Base-by-base conservation (phyloP, 2,797 vertebrate species). In the Chaunax sp. region DNA sequence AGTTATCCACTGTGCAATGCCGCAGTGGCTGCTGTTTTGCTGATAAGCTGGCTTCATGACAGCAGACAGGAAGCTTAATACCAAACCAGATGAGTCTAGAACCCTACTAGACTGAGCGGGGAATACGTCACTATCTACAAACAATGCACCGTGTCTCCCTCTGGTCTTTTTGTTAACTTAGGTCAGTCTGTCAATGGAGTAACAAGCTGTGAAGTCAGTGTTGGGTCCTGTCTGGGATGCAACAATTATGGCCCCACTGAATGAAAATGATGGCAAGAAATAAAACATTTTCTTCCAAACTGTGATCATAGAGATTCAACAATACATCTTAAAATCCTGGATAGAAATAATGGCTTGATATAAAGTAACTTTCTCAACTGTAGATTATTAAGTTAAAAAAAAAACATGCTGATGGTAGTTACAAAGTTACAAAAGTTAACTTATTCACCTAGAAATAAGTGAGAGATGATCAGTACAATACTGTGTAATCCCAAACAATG, bases 31-130 rank as follows among this genome's bases (percentile, higher is more conserved):
- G 86, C 69, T 65, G 66, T 72, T 60, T 38, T 12, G 10, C 68
- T 72, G 81, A 90, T 84, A 82, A 84, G 75, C 77, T 83, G 58
- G 45, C 70, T 83, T 81, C 70, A 83, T 71, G 72, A 74, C 77
- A 70, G 72, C 80, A 87, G 69, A 79, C 88, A 92, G 87, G 88
- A 91, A 90, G 81, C 77, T 56, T 26, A 52, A 82, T 50, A 61
- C 78, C 28, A 9, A 5, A 79, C 19, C 6, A 64, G 56, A 80
- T 84, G 84, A 87, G 68, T 85, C 82, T n/a, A 81, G 80, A 82
- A 20, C 55, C 38, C 46, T 70, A 80, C 73, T 72, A 79, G 74
- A 77, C 22, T 68, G 64, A 74, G 57, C 63, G n/a, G 43, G 47
- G 43, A 20, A 57, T 62, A 81, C 59, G 72, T 87, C 80, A 86